phyloP scores from a whole-genome alignment of 2,113 vertebrate genomes.

The Lampris incognitus region DNA sequence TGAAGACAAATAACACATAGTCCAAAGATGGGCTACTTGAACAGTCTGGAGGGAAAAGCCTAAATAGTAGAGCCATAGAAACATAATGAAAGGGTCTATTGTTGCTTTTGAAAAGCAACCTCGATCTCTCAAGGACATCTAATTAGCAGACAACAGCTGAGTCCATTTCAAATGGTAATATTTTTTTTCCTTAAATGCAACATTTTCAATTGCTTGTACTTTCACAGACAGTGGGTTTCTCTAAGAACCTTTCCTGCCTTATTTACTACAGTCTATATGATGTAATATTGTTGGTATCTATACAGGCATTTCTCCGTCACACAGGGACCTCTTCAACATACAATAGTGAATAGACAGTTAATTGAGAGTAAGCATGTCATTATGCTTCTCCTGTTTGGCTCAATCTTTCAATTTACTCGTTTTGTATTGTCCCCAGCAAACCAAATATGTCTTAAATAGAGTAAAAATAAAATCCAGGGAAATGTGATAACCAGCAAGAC shows the following conservation, averaged over 20 bases:
- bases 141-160: slow-evolving; percentile 89
- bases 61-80: slow-evolving; percentile 81
- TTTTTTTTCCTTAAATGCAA: slow-evolving; percentile 78
- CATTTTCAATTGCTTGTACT: slow-evolving; percentile 76
- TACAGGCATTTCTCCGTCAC: slow-evolving; percentile 73
- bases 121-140: slow-evolving; percentile 85
- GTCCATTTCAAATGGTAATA: slow-evolving; percentile 85
- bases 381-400: slow-evolving; percentile 34
- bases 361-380: slow-evolving; percentile 54
- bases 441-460: slow-evolving; percentile 23
- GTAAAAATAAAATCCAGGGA: slow-evolving; percentile 22
- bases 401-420: slow-evolving; percentile 44
- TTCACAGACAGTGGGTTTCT: slow-evolving; percentile 60
- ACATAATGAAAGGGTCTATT: slow-evolving; percentile 80
- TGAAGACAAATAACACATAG: slow-evolving; percentile 66
- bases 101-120: slow-evolving; percentile 76
- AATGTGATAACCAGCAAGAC: not conserved
- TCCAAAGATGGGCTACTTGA: slow-evolving; percentile 75
- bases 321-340: slow-evolving; percentile 64
- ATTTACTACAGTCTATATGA: slow-evolving; percentile 63
- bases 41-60: slow-evolving; percentile 74
- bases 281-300: slow-evolving; percentile 73
- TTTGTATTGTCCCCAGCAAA: slow-evolving; percentile 14
- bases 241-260: slow-evolving; percentile 63
- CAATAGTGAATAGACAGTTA: slow-evolving; percentile 67